Percentiles rank a stretch among this genome's conserved stretches.
phyloP scores from a whole-genome alignment of 2,888 invertebrate genomes.

The Scotopteryx bipunctaria region DNA sequence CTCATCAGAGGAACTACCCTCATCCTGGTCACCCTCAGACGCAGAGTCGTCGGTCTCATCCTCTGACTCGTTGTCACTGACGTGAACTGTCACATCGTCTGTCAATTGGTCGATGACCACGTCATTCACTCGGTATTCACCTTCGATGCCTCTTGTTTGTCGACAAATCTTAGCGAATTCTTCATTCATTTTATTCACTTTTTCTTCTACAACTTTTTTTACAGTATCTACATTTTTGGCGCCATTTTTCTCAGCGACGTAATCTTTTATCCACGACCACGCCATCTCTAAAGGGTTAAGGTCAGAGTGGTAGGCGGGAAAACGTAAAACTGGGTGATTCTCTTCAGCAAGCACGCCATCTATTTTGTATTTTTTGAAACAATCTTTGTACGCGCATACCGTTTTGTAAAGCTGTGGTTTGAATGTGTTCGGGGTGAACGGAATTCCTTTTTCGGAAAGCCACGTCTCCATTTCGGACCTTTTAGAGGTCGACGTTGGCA shows the following conservation, averaged over 20 bases:
- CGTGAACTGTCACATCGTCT: conserved; percentile 9
- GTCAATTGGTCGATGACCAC: conserved; percentile 15
- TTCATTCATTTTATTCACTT: conserved; percentile 2
- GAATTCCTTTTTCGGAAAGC: conserved; percentile 19
- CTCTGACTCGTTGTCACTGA: conserved; percentile 13
- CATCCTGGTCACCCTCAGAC: conserved; percentile 8
- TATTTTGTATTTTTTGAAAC: conserved; percentile 17
- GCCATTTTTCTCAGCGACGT: conserved; percentile 4
- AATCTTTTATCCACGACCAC: conserved; percentile 12
- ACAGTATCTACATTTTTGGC: conserved; percentile 2
- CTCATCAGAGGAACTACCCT: conserved; percentile 14
- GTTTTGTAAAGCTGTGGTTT: conserved; percentile 18
- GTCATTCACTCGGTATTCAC: conserved; percentile 14
- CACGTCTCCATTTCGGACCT: conserved; percentile 15
- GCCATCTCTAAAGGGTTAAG: conserved; percentile 20
- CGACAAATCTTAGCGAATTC: conserved; percentile 5
- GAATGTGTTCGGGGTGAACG: conserved; percentile 6
- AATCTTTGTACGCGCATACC: conserved; percentile 11
- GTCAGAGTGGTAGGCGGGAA: conserved; percentile 17
- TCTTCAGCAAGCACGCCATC: conserved; percentile 7
- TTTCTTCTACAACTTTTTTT: conserved; percentile 4
- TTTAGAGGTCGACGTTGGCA: conserved; percentile 9
- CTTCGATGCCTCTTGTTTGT: conserved; percentile 5
- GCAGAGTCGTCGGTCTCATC: conserved; percentile 1
- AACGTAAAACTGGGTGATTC: conserved; percentile 15